Conservation (phyloP, 2,113 vertebrate species). For the Alces alces region DNA sequence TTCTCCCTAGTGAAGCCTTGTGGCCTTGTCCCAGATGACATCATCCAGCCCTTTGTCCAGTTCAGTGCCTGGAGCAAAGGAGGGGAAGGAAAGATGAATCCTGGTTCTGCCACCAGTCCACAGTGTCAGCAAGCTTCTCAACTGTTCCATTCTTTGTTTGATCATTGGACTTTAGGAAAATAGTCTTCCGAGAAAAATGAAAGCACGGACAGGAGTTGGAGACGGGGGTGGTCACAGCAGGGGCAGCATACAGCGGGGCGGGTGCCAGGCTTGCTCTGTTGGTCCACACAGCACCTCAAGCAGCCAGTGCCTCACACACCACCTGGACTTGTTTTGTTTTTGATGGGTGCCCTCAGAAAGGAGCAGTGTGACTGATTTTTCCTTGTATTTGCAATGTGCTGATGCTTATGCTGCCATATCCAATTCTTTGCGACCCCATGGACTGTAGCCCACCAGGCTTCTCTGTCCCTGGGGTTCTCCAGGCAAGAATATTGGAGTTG, state of each 20-base stretch:
- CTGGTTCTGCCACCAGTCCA: neutral
- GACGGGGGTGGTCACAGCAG: fast-evolving
- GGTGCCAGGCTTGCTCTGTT: fast-evolving
- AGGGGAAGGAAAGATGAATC: fast-evolving
- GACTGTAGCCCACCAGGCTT: neutral
- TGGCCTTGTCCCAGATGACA: neutral
- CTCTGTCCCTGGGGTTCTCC: neutral
- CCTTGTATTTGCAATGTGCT: fast-evolving
- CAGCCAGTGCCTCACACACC: fast-evolving
- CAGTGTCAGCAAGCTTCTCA: neutral
- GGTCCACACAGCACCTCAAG: fast-evolving
- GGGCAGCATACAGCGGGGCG: fast-evolving
- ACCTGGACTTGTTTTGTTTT: fast-evolving
- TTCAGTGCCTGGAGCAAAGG: neutral
- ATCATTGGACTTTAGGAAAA: neutral
- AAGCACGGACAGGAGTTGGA: fast-evolving
- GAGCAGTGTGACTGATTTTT: neutral
- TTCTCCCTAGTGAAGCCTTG: neutral
- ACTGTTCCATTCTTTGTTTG: too few species aligned
- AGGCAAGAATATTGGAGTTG: neutral
- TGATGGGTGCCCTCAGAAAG: too few species aligned
- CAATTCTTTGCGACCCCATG: fast-evolving
- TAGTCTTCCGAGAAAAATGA: neutral
- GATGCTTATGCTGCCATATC: neutral
- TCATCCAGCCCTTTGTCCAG: neutral